Evolutionary conservation across 2,113 vertebrate species (phyloP).

Genomic region (Hyperopisus bebe): DNA sequence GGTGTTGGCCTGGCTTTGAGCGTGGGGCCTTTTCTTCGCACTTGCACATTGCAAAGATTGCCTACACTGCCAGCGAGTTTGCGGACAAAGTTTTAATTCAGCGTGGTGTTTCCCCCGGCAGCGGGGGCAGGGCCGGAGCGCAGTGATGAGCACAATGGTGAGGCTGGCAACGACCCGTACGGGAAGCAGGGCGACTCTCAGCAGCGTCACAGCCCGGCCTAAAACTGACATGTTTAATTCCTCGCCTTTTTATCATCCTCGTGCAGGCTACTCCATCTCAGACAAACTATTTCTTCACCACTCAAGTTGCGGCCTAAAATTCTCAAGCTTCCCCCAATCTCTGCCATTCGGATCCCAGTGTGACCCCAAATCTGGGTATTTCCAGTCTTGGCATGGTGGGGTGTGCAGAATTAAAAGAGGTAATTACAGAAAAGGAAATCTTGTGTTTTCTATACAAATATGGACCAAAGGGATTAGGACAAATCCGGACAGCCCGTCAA

Average conservation of each 20-base stretch:
- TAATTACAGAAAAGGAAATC: slow-evolving; percentile 70
- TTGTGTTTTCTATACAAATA: slow-evolving; percentile 61
- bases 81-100: slow-evolving; percentile 34
- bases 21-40: not conserved
- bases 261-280: slow-evolving; percentile 50
- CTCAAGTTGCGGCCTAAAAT: slow-evolving; percentile 42
- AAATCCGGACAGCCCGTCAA: slow-evolving; percentile 63
- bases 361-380: slow-evolving; percentile 59
- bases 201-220: slow-evolving; percentile 29
- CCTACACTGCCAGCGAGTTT: not conserved
- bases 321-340: slow-evolving; percentile 58
- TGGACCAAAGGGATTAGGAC: slow-evolving; percentile 56
- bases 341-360: slow-evolving; percentile 52
- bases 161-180: slow-evolving; percentile 25
- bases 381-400: slow-evolving; percentile 63
- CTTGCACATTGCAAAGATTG: not conserved
- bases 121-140: not conserved
- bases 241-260: slow-evolving; percentile 61
- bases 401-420: slow-evolving; percentile 60
- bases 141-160: slow-evolving; percentile 29
- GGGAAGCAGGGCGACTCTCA: slow-evolving; percentile 34
- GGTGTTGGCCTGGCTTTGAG: not conserved
- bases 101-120: slow-evolving; percentile 25
- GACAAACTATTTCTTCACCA: slow-evolving; percentile 47
- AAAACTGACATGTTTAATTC: slow-evolving; percentile 58